Percentiles rank a stretch among this genome's conserved stretches.
Conservation (phyloP, 2,113 vertebrate species). For the Girardinichthys multiradiatus region DNA sequence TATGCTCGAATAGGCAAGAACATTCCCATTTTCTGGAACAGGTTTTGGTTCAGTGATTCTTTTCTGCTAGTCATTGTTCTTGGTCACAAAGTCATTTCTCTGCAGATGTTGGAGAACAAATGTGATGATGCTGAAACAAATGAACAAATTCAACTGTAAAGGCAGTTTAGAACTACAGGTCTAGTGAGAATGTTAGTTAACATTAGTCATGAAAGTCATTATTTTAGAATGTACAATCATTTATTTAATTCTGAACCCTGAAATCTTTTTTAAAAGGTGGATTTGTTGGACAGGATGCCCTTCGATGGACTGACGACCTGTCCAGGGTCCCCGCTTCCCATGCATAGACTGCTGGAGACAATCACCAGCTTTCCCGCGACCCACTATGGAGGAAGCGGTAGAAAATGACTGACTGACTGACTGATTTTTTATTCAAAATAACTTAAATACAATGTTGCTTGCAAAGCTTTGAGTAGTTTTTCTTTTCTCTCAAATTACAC, state of each 20-base stretch:
- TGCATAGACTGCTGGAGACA: no score
- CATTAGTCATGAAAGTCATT: background rate
- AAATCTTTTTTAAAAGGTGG: no score
- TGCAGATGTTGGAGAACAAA: background rate
- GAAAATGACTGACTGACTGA: no score
- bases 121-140: background rate
- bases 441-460: background rate
- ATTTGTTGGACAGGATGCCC: no score
- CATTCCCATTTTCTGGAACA: conserved; percentile 5
- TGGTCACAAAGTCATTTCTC: background rate
- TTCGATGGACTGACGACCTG: no score
- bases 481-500: background rate
- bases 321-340: no score
- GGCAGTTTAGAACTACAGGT: background rate
- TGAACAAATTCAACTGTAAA: background rate
- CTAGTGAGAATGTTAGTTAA: background rate
- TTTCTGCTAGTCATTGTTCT: conserved; percentile 24
- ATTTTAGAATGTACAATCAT: background rate
- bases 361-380: no score
- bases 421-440: no score
- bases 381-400: no score
- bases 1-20: background rate
- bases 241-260: no score
- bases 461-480: background rate
- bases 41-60: conserved; percentile 28